Percentiles rank a stretch among this genome's conserved stretches.
phyloP scores from a whole-genome alignment of 2,113 vertebrate genomes.

The Meriones unguiculatus region DNA sequence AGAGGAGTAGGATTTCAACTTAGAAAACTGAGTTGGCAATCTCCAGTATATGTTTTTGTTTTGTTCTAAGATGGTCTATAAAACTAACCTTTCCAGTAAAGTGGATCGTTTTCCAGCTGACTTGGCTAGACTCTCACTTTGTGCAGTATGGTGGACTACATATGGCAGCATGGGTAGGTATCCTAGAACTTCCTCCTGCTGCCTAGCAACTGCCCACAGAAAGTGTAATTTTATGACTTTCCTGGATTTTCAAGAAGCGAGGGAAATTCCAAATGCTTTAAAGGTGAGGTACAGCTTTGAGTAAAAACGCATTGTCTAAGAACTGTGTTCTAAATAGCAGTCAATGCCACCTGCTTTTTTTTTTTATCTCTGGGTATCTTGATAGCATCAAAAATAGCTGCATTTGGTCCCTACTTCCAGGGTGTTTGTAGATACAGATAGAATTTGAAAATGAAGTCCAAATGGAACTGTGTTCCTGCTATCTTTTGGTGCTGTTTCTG shows the following conservation, averaged over 20 bases:
- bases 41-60: background rate
- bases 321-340: accelerated
- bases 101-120: background rate
- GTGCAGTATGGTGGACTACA: too few species aligned
- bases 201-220: background rate
- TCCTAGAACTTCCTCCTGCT: background rate
- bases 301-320: background rate
- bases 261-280: background rate
- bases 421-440: background rate
- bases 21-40: background rate
- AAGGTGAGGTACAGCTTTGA: background rate
- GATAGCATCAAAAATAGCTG: background rate
- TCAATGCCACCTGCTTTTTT: too few species aligned
- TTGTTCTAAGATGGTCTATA: background rate
- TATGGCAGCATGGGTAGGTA: accelerated
- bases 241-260: background rate
- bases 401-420: background rate
- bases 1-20: background rate
- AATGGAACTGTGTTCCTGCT: background rate
- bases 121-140: background rate
- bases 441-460: background rate
- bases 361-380: too few species aligned
- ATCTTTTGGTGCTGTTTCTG: background rate
- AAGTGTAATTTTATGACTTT: background rate
- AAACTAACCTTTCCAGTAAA: background rate